Conservation (phyloP, 2,113 vertebrate genomes). For the Pipa parva region DNA sequence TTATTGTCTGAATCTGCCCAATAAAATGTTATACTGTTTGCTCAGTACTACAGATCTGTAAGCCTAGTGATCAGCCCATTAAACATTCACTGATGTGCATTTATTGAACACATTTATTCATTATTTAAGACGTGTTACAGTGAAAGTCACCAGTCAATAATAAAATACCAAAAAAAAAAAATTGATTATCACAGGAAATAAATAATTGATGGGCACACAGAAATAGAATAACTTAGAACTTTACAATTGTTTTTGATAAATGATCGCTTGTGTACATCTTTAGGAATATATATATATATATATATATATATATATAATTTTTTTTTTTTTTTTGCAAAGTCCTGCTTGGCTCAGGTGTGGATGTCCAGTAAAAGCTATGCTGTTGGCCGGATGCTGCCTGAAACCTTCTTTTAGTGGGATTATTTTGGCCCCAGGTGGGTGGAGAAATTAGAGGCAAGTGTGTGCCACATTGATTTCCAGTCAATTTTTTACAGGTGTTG, state of each 20-base stretch:
- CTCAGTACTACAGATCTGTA: too few species aligned
- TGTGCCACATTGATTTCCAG: slow-evolving; percentile 27
- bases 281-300: too few species aligned
- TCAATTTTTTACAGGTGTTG: slow-evolving; percentile 35
- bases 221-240: slow-evolving; percentile 1
- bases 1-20: too few species aligned
- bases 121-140: slow-evolving; percentile 5
- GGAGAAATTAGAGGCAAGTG: slow-evolving; percentile 19
- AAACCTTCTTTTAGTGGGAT: background rate
- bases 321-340: background rate
- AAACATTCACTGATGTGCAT: background rate
- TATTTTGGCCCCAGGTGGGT: slow-evolving; percentile 18
- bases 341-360: slow-evolving; percentile 4
- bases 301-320: too few species aligned
- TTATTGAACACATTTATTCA: slow-evolving; percentile 20
- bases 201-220: slow-evolving; percentile 18
- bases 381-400: background rate
- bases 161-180: background rate
- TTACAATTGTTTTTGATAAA: background rate
- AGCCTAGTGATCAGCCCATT: background rate
- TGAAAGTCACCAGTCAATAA: slow-evolving; percentile 12
- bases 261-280: background rate
- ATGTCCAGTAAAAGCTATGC: slow-evolving; percentile 12
- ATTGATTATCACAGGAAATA: background rate
- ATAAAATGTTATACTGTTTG: too few species aligned